These are phyloP conservation scores for Characodon lateralis DNA, from an alignment of 2,797 vertebrate genomes.

Conservation along the genomic window DNA sequence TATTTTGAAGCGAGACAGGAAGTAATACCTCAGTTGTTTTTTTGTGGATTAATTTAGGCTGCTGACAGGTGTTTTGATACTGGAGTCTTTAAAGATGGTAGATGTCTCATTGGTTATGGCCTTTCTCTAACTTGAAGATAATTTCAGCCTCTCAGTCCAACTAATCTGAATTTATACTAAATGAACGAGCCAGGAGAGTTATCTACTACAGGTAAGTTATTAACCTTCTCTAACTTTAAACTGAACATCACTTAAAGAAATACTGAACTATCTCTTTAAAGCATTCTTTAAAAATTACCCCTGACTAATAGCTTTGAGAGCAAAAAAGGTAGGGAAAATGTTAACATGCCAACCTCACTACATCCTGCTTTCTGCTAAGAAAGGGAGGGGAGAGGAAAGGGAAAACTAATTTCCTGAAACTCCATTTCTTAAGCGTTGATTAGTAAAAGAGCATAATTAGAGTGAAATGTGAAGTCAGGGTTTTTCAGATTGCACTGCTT, in stretches of 20 bases:
- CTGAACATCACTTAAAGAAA: neutral
- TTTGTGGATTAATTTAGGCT: neutral
- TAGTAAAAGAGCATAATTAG: slow-evolving; percentile 84
- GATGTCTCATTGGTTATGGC: neutral
- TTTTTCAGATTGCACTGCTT: slow-evolving; percentile 80
- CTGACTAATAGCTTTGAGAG: slow-evolving; percentile 71
- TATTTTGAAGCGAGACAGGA: neutral
- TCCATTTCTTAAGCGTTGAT: slow-evolving; percentile 84
- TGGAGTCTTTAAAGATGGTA: neutral
- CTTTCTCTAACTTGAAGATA: neutral
- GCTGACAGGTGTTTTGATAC: neutral
- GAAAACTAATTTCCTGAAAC: slow-evolving; percentile 82
- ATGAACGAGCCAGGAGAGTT: neutral
- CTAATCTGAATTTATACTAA: neutral
- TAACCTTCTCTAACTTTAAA: neutral
- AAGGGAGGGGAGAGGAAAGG: slow-evolving; percentile 53
- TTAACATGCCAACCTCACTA: slow-evolving; percentile 77
- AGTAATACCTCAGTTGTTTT: neutral
- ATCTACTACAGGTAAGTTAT: neutral
- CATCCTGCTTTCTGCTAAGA: slow-evolving; percentile 76
- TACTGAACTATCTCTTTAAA: neutral
- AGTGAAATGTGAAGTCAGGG: slow-evolving; percentile 84
- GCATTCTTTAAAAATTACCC: slow-evolving; percentile 68
- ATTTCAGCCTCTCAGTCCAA: neutral
- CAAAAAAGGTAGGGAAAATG: slow-evolving; percentile 24